Base-by-base conservation (phyloP, 1,140 invertebrate genomes). In the Medauroidea extradentata region DNA sequence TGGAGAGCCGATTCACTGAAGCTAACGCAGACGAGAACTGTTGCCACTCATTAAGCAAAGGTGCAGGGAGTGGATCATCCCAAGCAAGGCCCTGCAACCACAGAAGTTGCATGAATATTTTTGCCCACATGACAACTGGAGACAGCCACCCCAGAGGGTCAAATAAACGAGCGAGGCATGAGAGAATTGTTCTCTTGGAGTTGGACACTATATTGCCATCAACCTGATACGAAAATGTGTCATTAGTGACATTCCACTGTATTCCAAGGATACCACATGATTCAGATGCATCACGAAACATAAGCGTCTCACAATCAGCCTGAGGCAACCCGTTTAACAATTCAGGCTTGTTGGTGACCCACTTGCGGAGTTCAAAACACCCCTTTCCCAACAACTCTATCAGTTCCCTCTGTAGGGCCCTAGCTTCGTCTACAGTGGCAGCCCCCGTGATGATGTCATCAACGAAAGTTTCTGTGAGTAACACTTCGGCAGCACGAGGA, bases 401-500 rank as follows among this genome's bases (percentile, higher is more conserved):
- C n/a, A 69, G 2, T 23, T 67, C 51, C 1, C 25, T 18, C 16
- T 57, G 57, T 11, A 65, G 13, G 29, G 54, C 13, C 11, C 55
- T n/a, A 25, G 66, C 67, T 29, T 56, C 55, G 42, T 63, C 38
- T 29, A 60, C 50, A 24, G 16, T 19, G 18, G 56, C 57, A 8
- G 65, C 63, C 21, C 75, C 73, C 18, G 68, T 67, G 1, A 78
- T 53, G 16, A 73, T 52, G 63, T 81, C 77, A 57, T 81, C 77
- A 2, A 78, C 69, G 59, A n/a, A 81, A 55, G 74, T 74, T 58
- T 74, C 69, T 18, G 60, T 64, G 23, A 24, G n/a, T 16, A 75
- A 68, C n/a, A 66, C 60, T 27, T 66, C 44, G 48, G 62, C 43
- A 29, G 63, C 68, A 7, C 43, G 29, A 21, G 71, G 64, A 65